Percentiles rank a stretch among this genome's conserved stretches.
phyloP scores from a whole-genome alignment of 2,888 invertebrate species.

The Arctia plantaginis region DNA sequence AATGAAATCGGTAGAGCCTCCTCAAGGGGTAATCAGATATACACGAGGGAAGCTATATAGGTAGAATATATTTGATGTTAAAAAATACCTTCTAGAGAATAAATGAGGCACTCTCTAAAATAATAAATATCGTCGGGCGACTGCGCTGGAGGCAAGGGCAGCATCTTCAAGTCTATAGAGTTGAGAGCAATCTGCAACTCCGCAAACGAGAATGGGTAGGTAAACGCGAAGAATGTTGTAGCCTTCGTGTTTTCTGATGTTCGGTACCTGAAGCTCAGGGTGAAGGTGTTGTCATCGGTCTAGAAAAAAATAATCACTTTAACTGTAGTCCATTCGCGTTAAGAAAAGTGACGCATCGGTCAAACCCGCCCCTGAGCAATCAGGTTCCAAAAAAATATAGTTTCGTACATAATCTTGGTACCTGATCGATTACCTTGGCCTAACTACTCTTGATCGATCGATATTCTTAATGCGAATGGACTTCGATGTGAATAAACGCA shows the following conservation, averaged over 20 bases:
- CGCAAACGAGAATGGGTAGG: conserved; percentile 95
- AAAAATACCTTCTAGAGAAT: conserved; percentile 89
- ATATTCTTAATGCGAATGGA: not conserved
- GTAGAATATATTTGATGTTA: not conserved
- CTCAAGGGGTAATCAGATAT: not conserved
- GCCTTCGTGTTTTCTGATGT: conserved; percentile 90
- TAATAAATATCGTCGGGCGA: conserved; percentile 92
- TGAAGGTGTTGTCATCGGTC: conserved; percentile 91
- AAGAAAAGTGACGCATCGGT: no score
- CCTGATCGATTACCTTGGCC: not conserved
- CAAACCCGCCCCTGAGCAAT: not conserved
- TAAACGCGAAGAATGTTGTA: conserved; percentile 95
- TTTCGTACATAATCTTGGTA: no score
- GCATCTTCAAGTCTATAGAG: conserved; percentile 88
- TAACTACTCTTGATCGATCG: no score
- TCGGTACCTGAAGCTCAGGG: conserved; percentile 90
- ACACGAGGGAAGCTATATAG: not conserved
- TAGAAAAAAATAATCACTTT: conserved; percentile 69
- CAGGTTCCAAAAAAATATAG: not conserved
- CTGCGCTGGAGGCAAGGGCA: conserved; percentile 69
- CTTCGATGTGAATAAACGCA: not conserved
- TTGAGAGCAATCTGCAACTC: conserved; percentile 92
- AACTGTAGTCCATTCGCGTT: not conserved
- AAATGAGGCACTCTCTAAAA: conserved; percentile 92
- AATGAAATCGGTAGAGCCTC: not conserved